phyloP scores from a whole-genome alignment of 2,797 vertebrate species.

The Rhinichthys osculus region DNA sequence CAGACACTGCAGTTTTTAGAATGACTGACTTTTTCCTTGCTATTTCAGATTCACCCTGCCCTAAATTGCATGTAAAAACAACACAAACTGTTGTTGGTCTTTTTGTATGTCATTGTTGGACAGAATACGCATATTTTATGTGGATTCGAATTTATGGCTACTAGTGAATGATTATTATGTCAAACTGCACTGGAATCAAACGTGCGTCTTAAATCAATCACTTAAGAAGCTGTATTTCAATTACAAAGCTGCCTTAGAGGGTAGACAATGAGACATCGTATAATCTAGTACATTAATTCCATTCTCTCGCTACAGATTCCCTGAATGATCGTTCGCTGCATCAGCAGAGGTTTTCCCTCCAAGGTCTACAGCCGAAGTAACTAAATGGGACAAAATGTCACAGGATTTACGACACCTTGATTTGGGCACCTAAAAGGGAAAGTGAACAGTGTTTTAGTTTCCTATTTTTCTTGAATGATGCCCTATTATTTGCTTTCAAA shows the following conservation, averaged over 20 bases:
- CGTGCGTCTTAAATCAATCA: not conserved
- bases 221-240: conserved; percentile 14
- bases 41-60: not conserved
- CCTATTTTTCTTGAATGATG: not conserved
- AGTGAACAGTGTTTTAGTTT: not conserved
- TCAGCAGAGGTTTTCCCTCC: conserved; percentile 1
- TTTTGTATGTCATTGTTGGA: not conserved
- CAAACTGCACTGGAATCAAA: not conserved
- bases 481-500: not conserved
- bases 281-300: not conserved
- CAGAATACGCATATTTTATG: not conserved
- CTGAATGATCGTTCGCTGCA: conserved; percentile 1
- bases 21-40: not conserved
- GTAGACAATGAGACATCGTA: not conserved
- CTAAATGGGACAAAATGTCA: conserved; percentile 14
- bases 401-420: conserved; percentile 1
- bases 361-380: not conserved
- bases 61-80: not conserved
- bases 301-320: not conserved
- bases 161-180: not conserved
- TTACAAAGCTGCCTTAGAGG: not conserved
- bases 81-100: not conserved
- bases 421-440: not conserved
- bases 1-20: not conserved
- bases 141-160: too few species aligned